Conservation (phyloP, 2,888 invertebrate genomes). For the Rhamnusium bicolor region DNA sequence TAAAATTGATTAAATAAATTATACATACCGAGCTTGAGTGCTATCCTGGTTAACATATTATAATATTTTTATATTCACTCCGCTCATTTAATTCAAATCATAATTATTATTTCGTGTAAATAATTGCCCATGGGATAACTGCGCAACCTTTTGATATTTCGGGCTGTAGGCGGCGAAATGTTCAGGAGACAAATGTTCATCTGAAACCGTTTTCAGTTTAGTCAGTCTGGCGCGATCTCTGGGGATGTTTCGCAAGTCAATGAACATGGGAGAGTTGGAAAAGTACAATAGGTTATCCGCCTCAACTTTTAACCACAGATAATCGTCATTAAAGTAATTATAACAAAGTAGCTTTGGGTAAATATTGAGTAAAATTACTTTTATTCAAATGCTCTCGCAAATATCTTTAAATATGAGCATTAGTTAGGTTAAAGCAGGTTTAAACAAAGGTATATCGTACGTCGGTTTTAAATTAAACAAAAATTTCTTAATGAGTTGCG, state of each 20-base stretch:
- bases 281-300: constrained; percentile 55
- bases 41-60: neutral
- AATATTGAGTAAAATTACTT: neutral
- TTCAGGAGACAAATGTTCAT: constrained; percentile 39
- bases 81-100: neutral
- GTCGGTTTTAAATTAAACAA: neutral
- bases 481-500: neutral
- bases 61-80: neutral
- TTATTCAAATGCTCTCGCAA: neutral
- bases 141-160: constrained; percentile 38
- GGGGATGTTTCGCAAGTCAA: constrained; percentile 59
- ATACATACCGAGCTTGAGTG: too few relatives aligned
- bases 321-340: constrained; percentile 29
- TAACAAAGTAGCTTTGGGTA: neutral
- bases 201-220: constrained; percentile 41
- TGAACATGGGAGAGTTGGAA: constrained; percentile 54
- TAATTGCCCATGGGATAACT: neutral
- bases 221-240: constrained; percentile 49
- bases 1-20: too few relatives aligned
- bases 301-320: constrained; percentile 50
- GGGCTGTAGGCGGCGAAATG: constrained; percentile 23
- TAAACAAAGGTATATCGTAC: neutral
- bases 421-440: neutral
- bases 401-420: neutral
- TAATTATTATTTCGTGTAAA: constrained; percentile 3